Evolutionary conservation across 2,888 invertebrate genomes (phyloP), one percentile per base, ranked within the genome.

Genomic region (Archips xylosteana): DNA sequence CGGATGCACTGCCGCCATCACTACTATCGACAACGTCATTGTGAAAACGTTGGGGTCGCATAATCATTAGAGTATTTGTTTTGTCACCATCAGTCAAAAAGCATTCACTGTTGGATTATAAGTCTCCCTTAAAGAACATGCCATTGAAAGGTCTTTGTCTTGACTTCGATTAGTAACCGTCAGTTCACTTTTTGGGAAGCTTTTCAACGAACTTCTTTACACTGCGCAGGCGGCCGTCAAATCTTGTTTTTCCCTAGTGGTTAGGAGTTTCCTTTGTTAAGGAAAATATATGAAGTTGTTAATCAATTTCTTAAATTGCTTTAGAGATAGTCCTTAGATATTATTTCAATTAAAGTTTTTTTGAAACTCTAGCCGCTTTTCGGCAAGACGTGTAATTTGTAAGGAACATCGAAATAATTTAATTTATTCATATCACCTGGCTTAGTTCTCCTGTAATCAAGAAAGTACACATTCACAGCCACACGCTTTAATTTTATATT

Each of bases 31-130:
- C 73, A 92, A 92, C 73, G 88, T 93, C 65, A 94, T 94, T 51
- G 91, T 94, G 8, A 94, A 94, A 79, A 93, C 93, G 0, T 82
- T 94, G 2, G 93, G 94, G 2, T 89, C 88, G 74, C 94, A 94
- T 78, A 94, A 94, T 76, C 94, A 94, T 85, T 93, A 71, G 70
- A 6, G 32, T 13, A 23, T 62, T 23, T 61, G 8, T 60, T 9
- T 54, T 23, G 9, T 23, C 15, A 51, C 4, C 51, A 51, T 51
- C 51, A 15, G 51, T 15, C 1, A 15, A 15, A 15, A 2, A 9
- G 15, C 13, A 5, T 54, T 0, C 12, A 54, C 9, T 49, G 49
- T 9, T 54, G 2, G 15, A 23, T n/a, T 51, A n/a, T 54, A 9
- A 54, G 23, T 54, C 5, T 54, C 2, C 23, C 54, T 9, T n/a